A percentile compares a stretch with the other conserved stretches of the same genome.
These are phyloP conservation scores for Drosophila ogumai DNA, from an alignment of 1,140 invertebrate genomes.

Conservation along the genomic window DNA sequence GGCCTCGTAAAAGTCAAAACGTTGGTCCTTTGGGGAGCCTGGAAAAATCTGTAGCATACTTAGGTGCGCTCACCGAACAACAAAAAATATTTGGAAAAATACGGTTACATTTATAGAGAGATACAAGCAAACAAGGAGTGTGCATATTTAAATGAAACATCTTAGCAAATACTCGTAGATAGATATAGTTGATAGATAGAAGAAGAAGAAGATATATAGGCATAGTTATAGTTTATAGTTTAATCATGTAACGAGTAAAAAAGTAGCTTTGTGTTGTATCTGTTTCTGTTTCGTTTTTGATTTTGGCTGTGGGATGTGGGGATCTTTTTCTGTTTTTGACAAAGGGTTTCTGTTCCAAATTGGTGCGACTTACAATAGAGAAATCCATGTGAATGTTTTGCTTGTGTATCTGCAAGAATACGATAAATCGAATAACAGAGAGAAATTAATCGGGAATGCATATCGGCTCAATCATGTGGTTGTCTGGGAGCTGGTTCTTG, in stretches of 20 bases:
- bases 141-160: constrained; percentile 38
- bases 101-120: constrained; percentile 39
- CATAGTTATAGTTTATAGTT: constrained; percentile 30
- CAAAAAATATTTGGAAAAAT: constrained; percentile 29
- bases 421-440: constrained; percentile 79
- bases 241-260: constrained; percentile 32
- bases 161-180: constrained; percentile 39
- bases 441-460: constrained; percentile 72
- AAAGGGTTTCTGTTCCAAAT: constrained; percentile 57
- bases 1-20: constrained; percentile 57
- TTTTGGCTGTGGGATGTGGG: constrained; percentile 47
- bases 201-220: constrained; percentile 30
- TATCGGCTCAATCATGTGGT: constrained; percentile 44
- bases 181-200: constrained; percentile 26
- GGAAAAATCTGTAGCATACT: constrained; percentile 72
- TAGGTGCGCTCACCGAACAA: constrained; percentile 53
- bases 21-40: constrained; percentile 35
- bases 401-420: constrained; percentile 84
- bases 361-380: constrained; percentile 83
- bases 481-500: constrained; percentile 41
- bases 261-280: constrained; percentile 41
- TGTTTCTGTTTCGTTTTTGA: constrained; percentile 28
- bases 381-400: constrained; percentile 84
- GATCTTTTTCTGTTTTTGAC: constrained; percentile 40
- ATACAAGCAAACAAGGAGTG: constrained; percentile 43